phyloP scores from a whole-genome alignment of 2,888 invertebrate species.

The Gisinianus flammeolus region DNA sequence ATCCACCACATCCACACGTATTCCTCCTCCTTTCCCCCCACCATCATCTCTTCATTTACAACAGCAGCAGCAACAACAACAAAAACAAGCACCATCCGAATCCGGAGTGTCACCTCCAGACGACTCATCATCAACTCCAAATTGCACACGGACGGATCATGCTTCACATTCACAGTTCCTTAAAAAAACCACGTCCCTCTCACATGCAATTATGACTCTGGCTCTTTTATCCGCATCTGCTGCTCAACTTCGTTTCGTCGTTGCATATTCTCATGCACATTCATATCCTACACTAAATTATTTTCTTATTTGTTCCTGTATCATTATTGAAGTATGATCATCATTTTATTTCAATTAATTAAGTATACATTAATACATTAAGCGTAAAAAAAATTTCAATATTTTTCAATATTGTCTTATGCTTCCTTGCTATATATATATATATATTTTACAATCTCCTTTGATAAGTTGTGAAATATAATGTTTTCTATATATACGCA shows the following conservation, averaged over 20 bases:
- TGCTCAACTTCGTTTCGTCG: slow-evolving; percentile 57
- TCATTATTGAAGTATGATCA: slow-evolving; percentile 54
- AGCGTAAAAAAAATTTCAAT: neutral
- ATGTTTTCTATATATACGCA: slow-evolving; percentile 20
- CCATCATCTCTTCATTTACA: neutral
- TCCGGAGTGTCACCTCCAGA: neutral
- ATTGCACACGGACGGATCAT: neutral
- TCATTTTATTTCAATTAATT: slow-evolving; percentile 4
- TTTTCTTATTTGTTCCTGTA: slow-evolving; percentile 56
- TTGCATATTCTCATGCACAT: slow-evolving; percentile 54
- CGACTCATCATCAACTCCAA: neutral
- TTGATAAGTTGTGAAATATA: neutral
- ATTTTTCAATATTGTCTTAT: neutral
- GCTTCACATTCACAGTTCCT: neutral
- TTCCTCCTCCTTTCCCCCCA: neutral
- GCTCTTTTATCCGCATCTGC: slow-evolving; percentile 58
- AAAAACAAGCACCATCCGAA: neutral
- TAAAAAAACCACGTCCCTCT: slow-evolving; percentile 48
- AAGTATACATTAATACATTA: neutral
- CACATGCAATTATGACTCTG: slow-evolving; percentile 56
- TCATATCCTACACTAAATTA: slow-evolving; percentile 57
- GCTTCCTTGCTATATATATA: too few species aligned
- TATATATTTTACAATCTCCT: neutral
- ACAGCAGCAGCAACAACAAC: neutral
- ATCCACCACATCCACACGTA: neutral